Percentiles rank a stretch among this genome's conserved stretches.
Evolutionary conservation across 2,797 vertebrate genomes (phyloP).

Genomic region (Remorina albescens): DNA sequence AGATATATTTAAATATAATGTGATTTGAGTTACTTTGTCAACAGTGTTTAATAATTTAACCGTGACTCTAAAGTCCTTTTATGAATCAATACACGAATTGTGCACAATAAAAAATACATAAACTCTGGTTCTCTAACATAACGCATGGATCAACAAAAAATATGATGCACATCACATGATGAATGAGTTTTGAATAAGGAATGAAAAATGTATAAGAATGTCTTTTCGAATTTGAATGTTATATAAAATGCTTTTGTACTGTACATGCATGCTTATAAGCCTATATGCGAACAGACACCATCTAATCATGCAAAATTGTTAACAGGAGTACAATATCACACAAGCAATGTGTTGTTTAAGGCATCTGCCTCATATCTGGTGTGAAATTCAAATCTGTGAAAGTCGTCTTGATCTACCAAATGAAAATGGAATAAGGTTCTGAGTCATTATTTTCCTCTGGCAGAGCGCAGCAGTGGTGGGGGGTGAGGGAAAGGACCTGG

Average conservation of each 20-base stretch:
- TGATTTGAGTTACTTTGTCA: not conserved
- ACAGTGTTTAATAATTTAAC: not conserved
- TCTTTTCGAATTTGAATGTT: not conserved
- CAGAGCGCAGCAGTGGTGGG: slow-evolving; percentile 46
- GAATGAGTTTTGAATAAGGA: not conserved
- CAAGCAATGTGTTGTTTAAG: slow-evolving; percentile 48
- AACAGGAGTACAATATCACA: slow-evolving; percentile 22
- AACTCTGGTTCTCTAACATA: not conserved
- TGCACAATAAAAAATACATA: not conserved
- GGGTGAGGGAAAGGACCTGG: slow-evolving; percentile 50
- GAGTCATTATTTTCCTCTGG: slow-evolving; percentile 56
- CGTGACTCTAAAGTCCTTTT: not conserved
- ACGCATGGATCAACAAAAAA: not conserved
- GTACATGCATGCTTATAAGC: not conserved
- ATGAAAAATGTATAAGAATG: not conserved
- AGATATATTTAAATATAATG: not conserved
- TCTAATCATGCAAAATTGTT: not conserved
- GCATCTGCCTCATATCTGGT: slow-evolving; percentile 41
- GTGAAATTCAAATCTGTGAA: slow-evolving; percentile 58
- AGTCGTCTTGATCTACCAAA: slow-evolving; percentile 60
- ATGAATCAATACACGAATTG: not conserved
- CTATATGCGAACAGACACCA: not conserved
- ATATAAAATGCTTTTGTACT: slow-evolving; percentile 3
- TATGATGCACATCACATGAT: not conserved
- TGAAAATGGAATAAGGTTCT: slow-evolving; percentile 55